A percentile compares a stretch with the other conserved stretches of the same genome.
phyloP scores from a whole-genome alignment of 2,797 vertebrate genomes.

The Urophycis tenuis region DNA sequence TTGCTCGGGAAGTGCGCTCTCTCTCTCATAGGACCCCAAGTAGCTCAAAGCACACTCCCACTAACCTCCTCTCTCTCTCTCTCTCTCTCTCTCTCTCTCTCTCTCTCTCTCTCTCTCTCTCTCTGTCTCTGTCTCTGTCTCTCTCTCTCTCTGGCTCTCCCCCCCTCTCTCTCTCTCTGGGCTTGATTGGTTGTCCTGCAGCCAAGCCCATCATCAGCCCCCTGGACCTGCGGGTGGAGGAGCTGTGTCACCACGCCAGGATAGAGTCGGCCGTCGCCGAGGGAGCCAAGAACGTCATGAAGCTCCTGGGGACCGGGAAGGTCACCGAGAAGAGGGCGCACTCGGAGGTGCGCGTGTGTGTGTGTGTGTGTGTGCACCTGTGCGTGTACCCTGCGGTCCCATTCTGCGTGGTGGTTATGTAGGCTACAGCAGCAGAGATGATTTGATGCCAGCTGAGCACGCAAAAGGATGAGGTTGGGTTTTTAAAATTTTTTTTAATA shows the following conservation, averaged over 20 bases:
- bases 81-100: too few relatives aligned
- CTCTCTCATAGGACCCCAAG: neutral
- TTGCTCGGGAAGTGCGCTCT: neutral
- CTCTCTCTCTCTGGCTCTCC: too few relatives aligned
- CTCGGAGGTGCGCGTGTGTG: slow-evolving; percentile 74
- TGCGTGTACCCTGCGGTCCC: neutral
- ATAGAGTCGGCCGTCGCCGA: slow-evolving; percentile 96
- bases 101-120: too few relatives aligned
- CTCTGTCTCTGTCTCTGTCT: too few relatives aligned
- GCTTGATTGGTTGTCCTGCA: slow-evolving; percentile 42
- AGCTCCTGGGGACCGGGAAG: slow-evolving; percentile 89
- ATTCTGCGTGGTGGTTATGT: neutral
- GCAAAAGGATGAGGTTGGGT: neutral
- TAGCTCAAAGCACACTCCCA: neutral
- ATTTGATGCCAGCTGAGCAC: neutral
- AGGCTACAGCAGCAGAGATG: neutral
- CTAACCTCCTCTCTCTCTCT: too few relatives aligned
- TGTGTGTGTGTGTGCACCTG: too few relatives aligned
- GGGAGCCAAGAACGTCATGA: slow-evolving; percentile 98
- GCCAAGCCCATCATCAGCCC: slow-evolving; percentile 93
- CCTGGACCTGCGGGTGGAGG: slow-evolving; percentile 92
- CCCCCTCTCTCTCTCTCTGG: neutral
- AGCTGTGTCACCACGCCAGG: slow-evolving; percentile 92
- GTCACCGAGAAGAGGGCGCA: slow-evolving; percentile 94
- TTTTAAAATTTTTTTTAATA: neutral